Percentiles rank a stretch among this genome's conserved stretches.
Conservation (phyloP, 2,888 invertebrate species). For the Cephus sareptanus region DNA sequence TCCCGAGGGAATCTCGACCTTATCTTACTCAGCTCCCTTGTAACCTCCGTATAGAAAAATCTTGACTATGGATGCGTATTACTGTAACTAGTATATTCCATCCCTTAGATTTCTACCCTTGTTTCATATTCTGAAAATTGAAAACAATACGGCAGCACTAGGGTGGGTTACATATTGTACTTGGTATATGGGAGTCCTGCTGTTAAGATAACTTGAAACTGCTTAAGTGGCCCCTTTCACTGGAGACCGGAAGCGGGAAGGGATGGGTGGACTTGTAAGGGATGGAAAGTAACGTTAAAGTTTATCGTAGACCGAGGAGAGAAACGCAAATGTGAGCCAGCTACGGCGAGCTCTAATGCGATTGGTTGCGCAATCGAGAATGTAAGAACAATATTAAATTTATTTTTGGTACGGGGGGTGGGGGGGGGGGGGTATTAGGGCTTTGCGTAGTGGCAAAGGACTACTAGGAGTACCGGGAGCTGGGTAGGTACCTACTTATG, state of each 20-base stretch:
- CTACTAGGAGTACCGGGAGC: not conserved
- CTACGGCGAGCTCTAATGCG: constrained; percentile 32
- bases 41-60: not conserved
- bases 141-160: not conserved
- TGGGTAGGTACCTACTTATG: not conserved
- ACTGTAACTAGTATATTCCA: constrained; percentile 16
- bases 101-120: not conserved
- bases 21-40: constrained; percentile 47
- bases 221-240: not conserved
- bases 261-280: not conserved
- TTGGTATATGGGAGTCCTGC: not conserved
- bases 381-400: constrained; percentile 55
- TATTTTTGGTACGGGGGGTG: constrained; percentile 41
- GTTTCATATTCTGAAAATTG: not conserved
- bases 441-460: constrained; percentile 15
- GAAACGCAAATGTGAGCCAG: constrained; percentile 29
- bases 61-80: not conserved
- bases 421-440: constrained; percentile 23
- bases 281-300: not conserved
- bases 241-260: not conserved
- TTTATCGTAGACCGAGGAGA: not conserved
- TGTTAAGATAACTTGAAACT: not conserved
- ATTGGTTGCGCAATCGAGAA: constrained; percentile 47
- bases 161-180: not conserved
- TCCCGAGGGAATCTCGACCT: constrained; percentile 57